Evolutionary conservation across 2,888 invertebrate genomes (phyloP), one percentile per base, ranked within the genome.

Genomic region (Netelia virgata): DNA sequence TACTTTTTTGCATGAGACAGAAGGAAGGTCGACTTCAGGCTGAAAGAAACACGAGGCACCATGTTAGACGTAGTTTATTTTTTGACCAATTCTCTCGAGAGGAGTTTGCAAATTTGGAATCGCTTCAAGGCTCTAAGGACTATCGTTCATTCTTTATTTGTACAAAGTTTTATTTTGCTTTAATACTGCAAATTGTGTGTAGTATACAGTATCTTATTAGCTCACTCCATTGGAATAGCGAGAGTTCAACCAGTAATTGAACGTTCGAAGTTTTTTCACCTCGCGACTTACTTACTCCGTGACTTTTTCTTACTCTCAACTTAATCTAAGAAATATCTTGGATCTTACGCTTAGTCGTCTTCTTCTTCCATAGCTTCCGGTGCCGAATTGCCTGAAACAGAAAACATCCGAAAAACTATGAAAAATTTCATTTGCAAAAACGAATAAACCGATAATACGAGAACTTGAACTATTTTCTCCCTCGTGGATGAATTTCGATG

Each of bases 281-380:
- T 28, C 72, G 55, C 76, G 23, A 23, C 43, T 68, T 82, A 87
- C 86, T 87, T 85, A 87, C 86, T 41, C 36, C 23, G 68, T 50
- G 23, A 63, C 18, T 72, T 82, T 61, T 82, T 57, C 72, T 74
- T 69, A 53, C 53, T 78, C 70, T 76, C 55, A 55, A 79, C 50
- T 87, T 83, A 86, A 81, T 82, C 55, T 82, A 82, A 70, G 20
- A 28, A 74, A 63, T 28, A 78, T 66, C 59, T 72, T 66, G 43
- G 61, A 10, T 72, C 80, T 75, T 76, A 76, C 75, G 69, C 57
- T 92, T 87, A 92, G 86, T 93, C 92, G 59, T 93, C 93, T 59
- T 93, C 93, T 87, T 93, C 93, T 84, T 93, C 93, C 91, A 92
- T 93, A n/a, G 89, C 87, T 75, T 91, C 92, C 20, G 87, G 84